Evolutionary conservation across 2,888 invertebrate genomes (phyloP), one percentile per base, ranked within the genome.

Genomic region (Steinernema carpocapsae): DNA sequence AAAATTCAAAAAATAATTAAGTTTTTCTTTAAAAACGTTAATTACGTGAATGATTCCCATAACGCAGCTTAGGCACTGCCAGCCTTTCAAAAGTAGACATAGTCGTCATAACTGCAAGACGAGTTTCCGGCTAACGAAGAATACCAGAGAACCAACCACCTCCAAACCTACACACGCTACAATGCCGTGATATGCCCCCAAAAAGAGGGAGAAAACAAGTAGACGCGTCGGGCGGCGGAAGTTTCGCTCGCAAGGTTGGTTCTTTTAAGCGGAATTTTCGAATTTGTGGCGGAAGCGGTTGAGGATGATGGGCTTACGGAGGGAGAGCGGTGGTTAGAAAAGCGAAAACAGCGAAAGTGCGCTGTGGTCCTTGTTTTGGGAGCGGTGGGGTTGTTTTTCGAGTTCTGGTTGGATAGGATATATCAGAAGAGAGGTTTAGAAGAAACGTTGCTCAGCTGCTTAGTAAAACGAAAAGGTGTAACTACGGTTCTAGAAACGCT

Each of bases 161-260:
- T n/a, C n/a, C n/a, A n/a, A n/a, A n/a, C n/a, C n/a, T n/a, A 48
- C 14, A 17, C 7, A 7, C 43, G 43, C 43, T 43, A 43, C 43
- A 4, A 17, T 10, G 26, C n/a, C 6, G 24, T 26, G 7, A 26
- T 26, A 26, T 6, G n/a, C n/a, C n/a, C n/a, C 6, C 24, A 26
- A 56, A 26, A 56, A 10, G 51, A 51, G 51, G 56, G 26, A 56
- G 26, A 56, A 56, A 56, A 56, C 56, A 56, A 56, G 56, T 24
- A 7, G 26, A 26, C 26, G 3, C 14, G 43, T 14, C 10, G 10
- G 43, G 43, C 26, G 6, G 51, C 51, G 56, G 56, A 56, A 56
- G 26, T 56, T 22, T 43, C 24, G 22, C 24, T 26, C 56, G 56
- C 22, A 56, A 56, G 56, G 56, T 56, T 56, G 56, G 26, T 22